Base-by-base conservation (phyloP, 2,113 vertebrate genomes). In the Cnemophilus loriae region DNA sequence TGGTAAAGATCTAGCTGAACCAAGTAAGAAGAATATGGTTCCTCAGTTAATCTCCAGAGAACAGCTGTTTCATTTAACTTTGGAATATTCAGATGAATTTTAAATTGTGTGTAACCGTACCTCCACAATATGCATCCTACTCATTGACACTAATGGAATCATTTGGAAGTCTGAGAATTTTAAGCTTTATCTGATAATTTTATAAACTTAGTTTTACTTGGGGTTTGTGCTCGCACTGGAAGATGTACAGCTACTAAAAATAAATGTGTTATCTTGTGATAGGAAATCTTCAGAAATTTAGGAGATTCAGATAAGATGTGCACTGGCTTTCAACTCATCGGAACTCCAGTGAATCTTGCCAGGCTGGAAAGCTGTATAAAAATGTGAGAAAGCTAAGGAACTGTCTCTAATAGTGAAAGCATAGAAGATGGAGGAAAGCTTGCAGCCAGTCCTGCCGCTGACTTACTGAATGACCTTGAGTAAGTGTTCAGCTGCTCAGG, bases 191-290 rank as follows among this genome's bases (percentile, higher is more conserved):
- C 78, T 90, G 59, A 80, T 69, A 70, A 87, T 87, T 95, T 88
- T 70, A 83, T 86, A 84, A 71, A 88, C 59, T 83, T 47, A 32
- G 39, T 74, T 95, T 83, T 59, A 63, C 78, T 91, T 69, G 33
- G 83, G 15, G 27, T 86, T 83, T 95, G 50, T 76, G 70, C 55
- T 93, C 17, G 1, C 11, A 47, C 70, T 83, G 37, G 41, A 84
- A 96, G 82, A 77, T 80, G 59, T 39, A 70, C 59, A 85, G 50
- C 63, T 85, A 26, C 95, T 95, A 96, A 96, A 95, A 95, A 95
- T 84, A 94, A 55, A 63, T 68, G 23, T 85, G 13, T 44, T 44
- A 91, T 88, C 55, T 35, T 63, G 39, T 63, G 74, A 39, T n/a
- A 79, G 74, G 27, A 89, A 89, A 88, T 90, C 84, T 90, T 95